These are phyloP conservation scores for Taurulus bubalis DNA, from an alignment of 2,113 vertebrate species.

Conservation along the genomic window DNA sequence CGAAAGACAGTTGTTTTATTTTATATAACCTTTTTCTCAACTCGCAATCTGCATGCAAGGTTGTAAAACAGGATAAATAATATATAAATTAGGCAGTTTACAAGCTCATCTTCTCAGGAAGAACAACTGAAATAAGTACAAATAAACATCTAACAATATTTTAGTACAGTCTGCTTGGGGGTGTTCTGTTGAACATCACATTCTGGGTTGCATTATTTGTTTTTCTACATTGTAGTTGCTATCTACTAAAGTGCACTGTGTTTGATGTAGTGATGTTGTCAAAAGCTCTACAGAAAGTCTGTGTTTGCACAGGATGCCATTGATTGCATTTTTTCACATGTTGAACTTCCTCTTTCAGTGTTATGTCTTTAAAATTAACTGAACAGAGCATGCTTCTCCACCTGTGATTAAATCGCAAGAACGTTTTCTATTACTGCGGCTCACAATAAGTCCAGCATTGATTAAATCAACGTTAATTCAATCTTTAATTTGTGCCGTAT, in stretches of 20 bases:
- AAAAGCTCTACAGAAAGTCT: constrained; percentile 1
- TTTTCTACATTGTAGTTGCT: constrained; percentile 14
- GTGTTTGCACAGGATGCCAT: constrained; percentile 12
- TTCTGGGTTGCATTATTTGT: constrained; percentile 11
- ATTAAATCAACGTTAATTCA: constrained; percentile 71
- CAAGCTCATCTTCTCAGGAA: background rate
- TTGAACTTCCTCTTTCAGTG: background rate
- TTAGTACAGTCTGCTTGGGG: background rate
- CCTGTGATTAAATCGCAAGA: constrained; percentile 33
- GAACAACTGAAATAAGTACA: background rate
- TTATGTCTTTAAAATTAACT: background rate
- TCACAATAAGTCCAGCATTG: constrained; percentile 61
- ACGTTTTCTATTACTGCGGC: constrained; percentile 45
- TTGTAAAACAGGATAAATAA: background rate
- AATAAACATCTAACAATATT: background rate
- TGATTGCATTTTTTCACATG: background rate
- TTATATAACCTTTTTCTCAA: background rate
- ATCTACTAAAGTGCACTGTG: constrained; percentile 16
- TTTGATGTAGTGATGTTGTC: constrained; percentile 18
- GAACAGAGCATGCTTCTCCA: constrained; percentile 2
- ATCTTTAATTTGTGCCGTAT: constrained; percentile 67
- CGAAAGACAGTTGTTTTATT: constrained; percentile 10
- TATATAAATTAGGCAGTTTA: background rate
- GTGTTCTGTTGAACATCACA: background rate
- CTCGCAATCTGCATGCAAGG: background rate